phyloP scores from a whole-genome alignment of 2,888 invertebrate species.

The Apoderus coryli region DNA sequence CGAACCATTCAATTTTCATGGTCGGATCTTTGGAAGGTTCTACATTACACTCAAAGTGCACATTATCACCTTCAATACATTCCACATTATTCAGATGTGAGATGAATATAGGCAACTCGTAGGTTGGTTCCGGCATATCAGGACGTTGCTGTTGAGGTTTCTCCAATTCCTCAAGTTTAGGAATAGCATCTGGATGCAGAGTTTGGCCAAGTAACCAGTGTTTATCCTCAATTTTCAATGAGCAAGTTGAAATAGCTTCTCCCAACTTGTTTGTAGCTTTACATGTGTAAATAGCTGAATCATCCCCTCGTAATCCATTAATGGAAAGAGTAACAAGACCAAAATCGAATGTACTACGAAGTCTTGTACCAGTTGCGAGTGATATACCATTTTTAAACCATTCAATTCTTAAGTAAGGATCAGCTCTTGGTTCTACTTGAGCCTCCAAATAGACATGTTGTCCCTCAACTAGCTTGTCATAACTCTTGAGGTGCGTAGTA shows the following conservation, averaged over 20 bases:
- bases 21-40: slow-evolving; percentile 87
- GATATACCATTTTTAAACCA: slow-evolving; percentile 89
- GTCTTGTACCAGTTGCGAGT: slow-evolving; percentile 73
- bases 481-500: slow-evolving; percentile 77
- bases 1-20: slow-evolving; percentile 86
- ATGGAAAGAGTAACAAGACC: slow-evolving; percentile 88
- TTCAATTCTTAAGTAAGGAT: slow-evolving; percentile 75
- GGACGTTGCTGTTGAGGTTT: slow-evolving; percentile 53
- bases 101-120: slow-evolving; percentile 78
- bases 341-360: slow-evolving; percentile 92
- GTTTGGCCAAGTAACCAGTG: slow-evolving; percentile 81
- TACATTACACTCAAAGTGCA: slow-evolving; percentile 83
- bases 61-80: slow-evolving; percentile 74
- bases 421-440: slow-evolving; percentile 80
- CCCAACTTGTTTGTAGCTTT: slow-evolving; percentile 86
- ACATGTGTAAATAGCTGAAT: slow-evolving; percentile 92
- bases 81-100: slow-evolving; percentile 83
- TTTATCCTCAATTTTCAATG: slow-evolving; percentile 75
- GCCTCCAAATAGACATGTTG: slow-evolving; percentile 79
- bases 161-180: slow-evolving; percentile 74
- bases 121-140: slow-evolving; percentile 61
- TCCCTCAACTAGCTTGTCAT: slow-evolving; percentile 71
- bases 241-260: slow-evolving; percentile 86
- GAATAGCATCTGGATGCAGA: slow-evolving; percentile 77
- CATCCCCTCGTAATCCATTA: slow-evolving; percentile 73